phyloP scores from a whole-genome alignment of 2,888 invertebrate genomes.

The Cerastis rubricosa region DNA sequence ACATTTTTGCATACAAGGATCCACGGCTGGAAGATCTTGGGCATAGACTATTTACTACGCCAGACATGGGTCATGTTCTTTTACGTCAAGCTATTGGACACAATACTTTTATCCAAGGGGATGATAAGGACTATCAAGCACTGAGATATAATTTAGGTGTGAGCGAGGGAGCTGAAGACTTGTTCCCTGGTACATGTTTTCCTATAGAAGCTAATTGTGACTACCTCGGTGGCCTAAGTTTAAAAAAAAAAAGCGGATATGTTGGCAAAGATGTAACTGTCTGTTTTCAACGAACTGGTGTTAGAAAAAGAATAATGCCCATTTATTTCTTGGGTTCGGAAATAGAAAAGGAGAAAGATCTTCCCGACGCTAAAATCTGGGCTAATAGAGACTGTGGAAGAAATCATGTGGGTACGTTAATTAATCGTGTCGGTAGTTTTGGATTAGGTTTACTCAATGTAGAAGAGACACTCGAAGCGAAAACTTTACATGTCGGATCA shows the following conservation, averaged over 20 bases:
- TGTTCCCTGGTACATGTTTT: slow-evolving; percentile 95
- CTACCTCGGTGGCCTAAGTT: slow-evolving; percentile 97
- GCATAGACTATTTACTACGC: slow-evolving; percentile 91
- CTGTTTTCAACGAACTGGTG: slow-evolving; percentile 98
- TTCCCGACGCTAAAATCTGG: slow-evolving; percentile 79
- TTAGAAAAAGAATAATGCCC: slow-evolving; percentile 98
- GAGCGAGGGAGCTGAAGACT: slow-evolving; percentile 95
- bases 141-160: slow-evolving; percentile 95
- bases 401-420: slow-evolving; percentile 92
- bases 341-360: slow-evolving; percentile 59
- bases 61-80: slow-evolving; percentile 75
- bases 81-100: slow-evolving; percentile 76
- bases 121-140: slow-evolving; percentile 89
- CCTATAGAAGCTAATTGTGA: slow-evolving; percentile 98
- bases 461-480: slow-evolving; percentile 92
- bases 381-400: slow-evolving; percentile 73
- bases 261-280: slow-evolving; percentile 99
- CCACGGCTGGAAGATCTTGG: slow-evolving; percentile 93
- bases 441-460: slow-evolving; percentile 95
- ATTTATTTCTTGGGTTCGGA: slow-evolving; percentile 89
- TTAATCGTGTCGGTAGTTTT: slow-evolving; percentile 89
- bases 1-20: slow-evolving; percentile 90
- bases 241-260: slow-evolving; percentile 99
- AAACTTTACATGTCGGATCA: slow-evolving; percentile 90
- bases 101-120: slow-evolving; percentile 69